Base-by-base conservation (phyloP, 2,113 vertebrate genomes). In the Larimichthys crocea region DNA sequence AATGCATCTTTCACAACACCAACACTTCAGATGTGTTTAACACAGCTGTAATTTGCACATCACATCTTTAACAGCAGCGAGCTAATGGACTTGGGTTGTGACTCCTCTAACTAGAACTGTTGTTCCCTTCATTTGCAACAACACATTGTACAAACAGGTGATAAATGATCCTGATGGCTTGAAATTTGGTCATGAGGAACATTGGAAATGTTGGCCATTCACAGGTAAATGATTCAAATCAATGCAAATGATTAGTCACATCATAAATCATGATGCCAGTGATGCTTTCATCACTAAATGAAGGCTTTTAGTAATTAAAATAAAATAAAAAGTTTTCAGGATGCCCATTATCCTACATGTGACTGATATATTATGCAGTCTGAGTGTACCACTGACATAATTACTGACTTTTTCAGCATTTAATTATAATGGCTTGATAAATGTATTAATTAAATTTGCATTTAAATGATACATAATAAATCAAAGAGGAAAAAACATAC, bases 21-120 rank as follows among this genome's bases (percentile, higher is more conserved):
- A 69, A 29, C 65, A 65, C 15, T 59, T 17, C 57, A 48, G 26
- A 56, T 60, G 22, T 42, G 66, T 40, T 57, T 29, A 69, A 65
- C 12, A 77, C 69, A 49, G 40, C 24, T 69, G 10, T 64, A 42
- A 84, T 84, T 60, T 61, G 35, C 50, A 59, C 67, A 49, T 55
- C 29, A 31, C 29, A 31, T n/a, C 40, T 40, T 56, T 8, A 70
- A 63, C n/a, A 68, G 24, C 76, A 68, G 56, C 52, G 1, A 31
- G 48, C 70, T 87, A 87, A 87, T 85, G 74, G 69, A 67, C 59
- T 24, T 19, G 5, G 65, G 74, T 31, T 48, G 26, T 57, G 53
- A 82, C 64, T 63, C 74, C 10, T 64, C 29, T 49, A 35, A 29
- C 19, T 50, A 48, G 66, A 73, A 78, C 62, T 67, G 17, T 12